Percentiles rank a stretch among this genome's conserved stretches.
Conservation (phyloP, 2,113 vertebrate species). For the Equus przewalskii region DNA sequence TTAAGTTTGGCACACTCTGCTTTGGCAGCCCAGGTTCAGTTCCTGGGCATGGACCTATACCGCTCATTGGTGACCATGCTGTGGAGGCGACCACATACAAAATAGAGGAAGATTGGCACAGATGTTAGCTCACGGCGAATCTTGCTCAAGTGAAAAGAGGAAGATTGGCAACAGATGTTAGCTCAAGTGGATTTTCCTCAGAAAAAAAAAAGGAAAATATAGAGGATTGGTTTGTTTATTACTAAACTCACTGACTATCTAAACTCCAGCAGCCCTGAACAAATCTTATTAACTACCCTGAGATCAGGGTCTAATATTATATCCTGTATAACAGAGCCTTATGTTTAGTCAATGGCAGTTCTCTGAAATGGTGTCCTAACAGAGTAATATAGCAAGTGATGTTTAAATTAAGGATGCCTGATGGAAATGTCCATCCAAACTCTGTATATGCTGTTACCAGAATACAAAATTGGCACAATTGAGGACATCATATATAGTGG, state of each 20-base stretch:
- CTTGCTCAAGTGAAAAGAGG: no score
- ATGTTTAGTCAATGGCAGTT: background rate
- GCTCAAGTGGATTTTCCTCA: no score
- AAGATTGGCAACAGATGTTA: no score
- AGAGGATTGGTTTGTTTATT: background rate
- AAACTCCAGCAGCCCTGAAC: constrained; percentile 65
- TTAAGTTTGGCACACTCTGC: no score
- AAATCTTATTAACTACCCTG: constrained; percentile 66
- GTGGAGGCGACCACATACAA: no score
- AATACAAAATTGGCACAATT: constrained; percentile 72
- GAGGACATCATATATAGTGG: constrained; percentile 43
- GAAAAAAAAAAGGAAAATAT: no score
- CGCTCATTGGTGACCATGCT: no score
- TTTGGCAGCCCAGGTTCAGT: no score
- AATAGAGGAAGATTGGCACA: no score
- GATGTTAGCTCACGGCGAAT: no score
- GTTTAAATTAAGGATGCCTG: constrained; percentile 56
- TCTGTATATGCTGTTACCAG: constrained; percentile 77
- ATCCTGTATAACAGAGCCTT: constrained; percentile 79
- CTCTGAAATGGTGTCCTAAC: constrained; percentile 58
- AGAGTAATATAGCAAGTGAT: constrained; percentile 67
- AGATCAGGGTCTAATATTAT: constrained; percentile 79
- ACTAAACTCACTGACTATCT: constrained; percentile 58
- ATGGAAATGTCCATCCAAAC: constrained; percentile 56
- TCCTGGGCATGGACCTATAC: no score